A percentile compares a stretch with the other conserved stretches of the same genome.
These are phyloP conservation scores for Daboia siamensis DNA, from an alignment of 2,113 vertebrate species.

Conservation along the genomic window DNA sequence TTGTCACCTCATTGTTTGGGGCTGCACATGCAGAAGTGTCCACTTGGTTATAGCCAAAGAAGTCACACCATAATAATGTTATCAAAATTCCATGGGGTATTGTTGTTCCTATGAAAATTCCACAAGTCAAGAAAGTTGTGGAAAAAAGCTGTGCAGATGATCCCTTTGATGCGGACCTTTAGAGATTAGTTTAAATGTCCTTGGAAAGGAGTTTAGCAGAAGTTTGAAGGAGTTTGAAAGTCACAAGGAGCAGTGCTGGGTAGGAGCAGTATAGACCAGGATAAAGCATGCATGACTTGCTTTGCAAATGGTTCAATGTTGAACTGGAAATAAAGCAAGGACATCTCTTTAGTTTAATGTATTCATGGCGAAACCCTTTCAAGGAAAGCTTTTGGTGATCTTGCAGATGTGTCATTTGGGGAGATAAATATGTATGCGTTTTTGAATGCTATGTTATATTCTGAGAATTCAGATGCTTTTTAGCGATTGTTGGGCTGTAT, in stretches of 20 bases:
- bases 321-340: not conserved
- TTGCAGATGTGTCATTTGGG: not conserved
- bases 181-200: too few species aligned
- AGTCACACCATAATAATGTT: not conserved
- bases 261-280: too few species aligned
- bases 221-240: too few species aligned
- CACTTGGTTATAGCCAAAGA: not conserved
- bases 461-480: not conserved
- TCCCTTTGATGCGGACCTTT: not conserved
- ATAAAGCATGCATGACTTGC: not conserved
- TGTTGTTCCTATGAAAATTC: not conserved
- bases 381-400: not conserved
- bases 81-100: not conserved
- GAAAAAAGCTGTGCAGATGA: not conserved
- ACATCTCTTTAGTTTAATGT: not conserved
- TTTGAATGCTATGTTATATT: not conserved
- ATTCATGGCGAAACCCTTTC: not conserved
- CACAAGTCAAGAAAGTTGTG: not conserved
- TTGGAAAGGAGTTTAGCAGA: too few species aligned
- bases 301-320: not conserved
- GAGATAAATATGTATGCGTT: not conserved
- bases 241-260: too few species aligned
- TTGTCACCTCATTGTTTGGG: not conserved
- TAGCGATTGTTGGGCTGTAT: not conserved
- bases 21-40: not conserved